Conservation (phyloP, 2,888 invertebrate species). For the Ormyrus labotus region DNA sequence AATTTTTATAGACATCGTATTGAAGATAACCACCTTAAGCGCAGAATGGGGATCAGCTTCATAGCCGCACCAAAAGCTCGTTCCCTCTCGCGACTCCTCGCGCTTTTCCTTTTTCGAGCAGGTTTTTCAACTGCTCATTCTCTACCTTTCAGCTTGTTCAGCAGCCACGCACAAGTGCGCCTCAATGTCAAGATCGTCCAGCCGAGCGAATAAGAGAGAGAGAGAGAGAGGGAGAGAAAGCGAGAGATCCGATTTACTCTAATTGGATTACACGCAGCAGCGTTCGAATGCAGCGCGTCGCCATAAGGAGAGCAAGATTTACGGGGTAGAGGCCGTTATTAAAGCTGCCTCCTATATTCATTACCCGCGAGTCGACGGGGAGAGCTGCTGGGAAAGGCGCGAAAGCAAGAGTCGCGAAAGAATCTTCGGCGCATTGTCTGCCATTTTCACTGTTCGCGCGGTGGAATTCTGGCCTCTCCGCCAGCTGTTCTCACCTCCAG, state of each 20-base stretch:
- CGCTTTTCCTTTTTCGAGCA: not conserved
- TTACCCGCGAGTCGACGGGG: slow-evolving; percentile 16
- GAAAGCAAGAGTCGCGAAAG: slow-evolving; percentile 35
- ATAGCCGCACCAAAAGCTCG: not conserved
- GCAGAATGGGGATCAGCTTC: not conserved
- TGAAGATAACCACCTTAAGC: slow-evolving; percentile 10
- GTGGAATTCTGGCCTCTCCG: slow-evolving; percentile 28
- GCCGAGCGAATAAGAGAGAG: too few relatives aligned
- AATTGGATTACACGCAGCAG: slow-evolving; percentile 54
- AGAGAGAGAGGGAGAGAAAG: not conserved
- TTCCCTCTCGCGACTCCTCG: slow-evolving; percentile 1
- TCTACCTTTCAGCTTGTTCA: slow-evolving; percentile 11
- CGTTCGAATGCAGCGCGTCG: not conserved
- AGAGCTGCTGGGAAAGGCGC: slow-evolving; percentile 28
- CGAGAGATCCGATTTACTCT: slow-evolving; percentile 41
- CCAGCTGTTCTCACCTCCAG: slow-evolving; percentile 16
- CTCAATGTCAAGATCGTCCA: slow-evolving; percentile 42
- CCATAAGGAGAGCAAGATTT: slow-evolving; percentile 33
- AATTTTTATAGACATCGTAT: too few relatives aligned
- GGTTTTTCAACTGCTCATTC: not conserved
- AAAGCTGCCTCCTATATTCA: slow-evolving; percentile 42
- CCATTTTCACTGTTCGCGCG: not conserved
- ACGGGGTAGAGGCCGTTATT: slow-evolving; percentile 39
- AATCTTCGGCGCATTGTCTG: not conserved
- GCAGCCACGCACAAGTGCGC: not conserved